Conservation (phyloP, 2,888 invertebrate species). For the Caenorhabditis sp. region DNA sequence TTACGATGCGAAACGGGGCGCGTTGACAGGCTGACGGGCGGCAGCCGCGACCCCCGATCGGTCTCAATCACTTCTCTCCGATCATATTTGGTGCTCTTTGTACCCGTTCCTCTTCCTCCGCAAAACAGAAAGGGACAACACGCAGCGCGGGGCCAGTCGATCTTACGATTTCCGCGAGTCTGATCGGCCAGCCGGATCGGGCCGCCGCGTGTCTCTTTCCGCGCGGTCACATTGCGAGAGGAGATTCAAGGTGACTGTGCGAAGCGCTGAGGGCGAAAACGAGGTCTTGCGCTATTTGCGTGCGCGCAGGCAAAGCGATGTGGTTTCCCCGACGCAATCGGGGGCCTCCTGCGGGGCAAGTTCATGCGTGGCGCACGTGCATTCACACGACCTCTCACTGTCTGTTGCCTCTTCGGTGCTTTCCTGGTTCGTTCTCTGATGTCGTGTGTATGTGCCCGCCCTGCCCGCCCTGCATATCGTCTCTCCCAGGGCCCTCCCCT, state of each 20-base stretch:
- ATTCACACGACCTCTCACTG: conserved; percentile 56
- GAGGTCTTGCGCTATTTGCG: conserved; percentile 58
- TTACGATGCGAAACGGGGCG: not conserved
- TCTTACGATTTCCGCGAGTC: conserved; percentile 50
- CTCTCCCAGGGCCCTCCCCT: conserved; percentile 66
- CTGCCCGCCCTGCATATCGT: conserved; percentile 63
- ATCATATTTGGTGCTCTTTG: conserved; percentile 53
- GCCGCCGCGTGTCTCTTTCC: conserved; percentile 41
- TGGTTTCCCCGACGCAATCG: conserved; percentile 62
- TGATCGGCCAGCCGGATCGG: conserved; percentile 44
- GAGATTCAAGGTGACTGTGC: conserved; percentile 36
- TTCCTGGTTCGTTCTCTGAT: conserved; percentile 67
- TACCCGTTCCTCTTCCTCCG: conserved; percentile 10
- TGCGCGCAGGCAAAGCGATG: conserved; percentile 58
- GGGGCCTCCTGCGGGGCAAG: conserved; percentile 36
- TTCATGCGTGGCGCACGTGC: conserved; percentile 65
- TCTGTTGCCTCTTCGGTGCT: conserved; percentile 60
- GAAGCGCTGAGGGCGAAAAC: conserved; percentile 48
- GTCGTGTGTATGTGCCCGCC: conserved; percentile 64
- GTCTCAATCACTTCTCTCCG: conserved; percentile 18
- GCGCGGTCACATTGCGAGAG: conserved; percentile 33
- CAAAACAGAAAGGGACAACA: conserved; percentile 16
- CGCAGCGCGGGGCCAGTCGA: conserved; percentile 13
- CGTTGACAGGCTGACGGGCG: conserved; percentile 4
- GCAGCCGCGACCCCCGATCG: conserved; percentile 20